These are phyloP conservation scores for Furcifer pardalis DNA, from an alignment of 2,797 vertebrate species.

Conservation along the genomic window DNA sequence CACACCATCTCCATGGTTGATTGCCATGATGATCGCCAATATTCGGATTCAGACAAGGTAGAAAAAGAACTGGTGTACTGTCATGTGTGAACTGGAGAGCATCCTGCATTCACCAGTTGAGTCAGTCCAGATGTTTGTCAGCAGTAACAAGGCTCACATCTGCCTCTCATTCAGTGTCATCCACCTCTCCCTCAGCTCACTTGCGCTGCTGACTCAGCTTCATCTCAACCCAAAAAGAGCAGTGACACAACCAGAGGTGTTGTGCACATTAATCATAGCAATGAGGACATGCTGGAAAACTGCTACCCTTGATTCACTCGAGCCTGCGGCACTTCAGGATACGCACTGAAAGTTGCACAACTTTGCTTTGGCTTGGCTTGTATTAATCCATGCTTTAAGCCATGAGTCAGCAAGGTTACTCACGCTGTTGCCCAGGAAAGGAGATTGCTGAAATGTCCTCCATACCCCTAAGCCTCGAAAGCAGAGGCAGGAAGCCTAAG, in stretches of 20 bases:
- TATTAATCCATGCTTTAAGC: neutral
- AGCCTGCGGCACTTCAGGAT: slow-evolving; percentile 30
- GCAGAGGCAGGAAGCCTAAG: neutral
- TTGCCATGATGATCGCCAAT: too few species aligned
- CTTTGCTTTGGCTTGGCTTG: slow-evolving; percentile 38
- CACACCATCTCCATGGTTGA: too few species aligned
- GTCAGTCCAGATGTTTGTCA: neutral
- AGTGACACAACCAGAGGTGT: slow-evolving; percentile 42
- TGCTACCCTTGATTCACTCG: neutral
- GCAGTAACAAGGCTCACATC: neutral
- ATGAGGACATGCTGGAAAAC: slow-evolving; percentile 19
- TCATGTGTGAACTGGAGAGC: neutral
- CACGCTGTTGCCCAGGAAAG: slow-evolving; percentile 32
- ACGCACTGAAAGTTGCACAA: slow-evolving; percentile 47
- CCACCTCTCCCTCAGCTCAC: neutral
- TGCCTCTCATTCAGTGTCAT: neutral
- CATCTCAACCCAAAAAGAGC: slow-evolving; percentile 30
- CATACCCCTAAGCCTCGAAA: accelerated
- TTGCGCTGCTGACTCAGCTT: slow-evolving; percentile 48
- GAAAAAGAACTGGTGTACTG: too few species aligned
- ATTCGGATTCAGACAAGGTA: too few species aligned
- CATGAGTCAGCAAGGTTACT: slow-evolving; percentile 1
- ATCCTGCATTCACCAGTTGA: neutral
- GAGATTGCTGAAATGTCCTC: neutral
- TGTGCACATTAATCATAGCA: slow-evolving; percentile 52